Evolutionary conservation across 2,797 vertebrate genomes (phyloP).

Genomic region (Gadopsis marmoratus): DNA sequence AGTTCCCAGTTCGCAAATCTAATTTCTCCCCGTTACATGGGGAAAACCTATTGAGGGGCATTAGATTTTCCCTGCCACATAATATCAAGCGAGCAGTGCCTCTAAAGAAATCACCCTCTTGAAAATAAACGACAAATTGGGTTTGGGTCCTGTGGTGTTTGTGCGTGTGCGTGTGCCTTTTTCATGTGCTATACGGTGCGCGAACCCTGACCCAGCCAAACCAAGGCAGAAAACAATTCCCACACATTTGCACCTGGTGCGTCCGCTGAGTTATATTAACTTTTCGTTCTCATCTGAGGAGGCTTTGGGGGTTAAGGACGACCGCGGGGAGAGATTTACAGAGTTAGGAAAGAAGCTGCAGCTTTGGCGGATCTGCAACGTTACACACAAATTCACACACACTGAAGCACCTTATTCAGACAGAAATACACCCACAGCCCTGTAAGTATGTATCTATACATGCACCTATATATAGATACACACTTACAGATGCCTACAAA

Average conservation of each 20-base stretch:
- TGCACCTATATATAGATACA: neutral
- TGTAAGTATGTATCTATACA: constrained; percentile 5
- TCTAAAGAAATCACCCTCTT: constrained; percentile 93
- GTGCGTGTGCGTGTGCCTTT: constrained; percentile 83
- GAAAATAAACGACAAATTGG: constrained; percentile 97
- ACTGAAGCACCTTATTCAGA: neutral
- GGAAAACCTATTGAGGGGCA: constrained; percentile 88
- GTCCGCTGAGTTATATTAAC: constrained; percentile 33
- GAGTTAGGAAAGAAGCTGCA: constrained; percentile 34
- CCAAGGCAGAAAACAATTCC: constrained; percentile 54
- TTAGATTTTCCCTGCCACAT: constrained; percentile 96
- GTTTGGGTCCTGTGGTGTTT: constrained; percentile 83
- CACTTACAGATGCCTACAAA: neutral
- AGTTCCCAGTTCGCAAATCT: constrained; percentile 83
- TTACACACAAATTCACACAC: constrained; percentile 22
- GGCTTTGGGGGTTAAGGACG: constrained; percentile 55
- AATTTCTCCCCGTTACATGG: constrained; percentile 75
- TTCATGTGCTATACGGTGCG: constrained; percentile 27
- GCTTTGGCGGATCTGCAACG: constrained; percentile 29
- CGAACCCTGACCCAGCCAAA: constrained; percentile 48
- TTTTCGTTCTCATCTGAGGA: constrained; percentile 53
- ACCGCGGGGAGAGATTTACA: constrained; percentile 47
- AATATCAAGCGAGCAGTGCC: constrained; percentile 91
- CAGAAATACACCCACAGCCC: constrained; percentile 17
- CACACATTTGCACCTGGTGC: constrained; percentile 31